Conservation (phyloP, 92 coral and sea anemone species). For the Phymanthus crucifer region DNA sequence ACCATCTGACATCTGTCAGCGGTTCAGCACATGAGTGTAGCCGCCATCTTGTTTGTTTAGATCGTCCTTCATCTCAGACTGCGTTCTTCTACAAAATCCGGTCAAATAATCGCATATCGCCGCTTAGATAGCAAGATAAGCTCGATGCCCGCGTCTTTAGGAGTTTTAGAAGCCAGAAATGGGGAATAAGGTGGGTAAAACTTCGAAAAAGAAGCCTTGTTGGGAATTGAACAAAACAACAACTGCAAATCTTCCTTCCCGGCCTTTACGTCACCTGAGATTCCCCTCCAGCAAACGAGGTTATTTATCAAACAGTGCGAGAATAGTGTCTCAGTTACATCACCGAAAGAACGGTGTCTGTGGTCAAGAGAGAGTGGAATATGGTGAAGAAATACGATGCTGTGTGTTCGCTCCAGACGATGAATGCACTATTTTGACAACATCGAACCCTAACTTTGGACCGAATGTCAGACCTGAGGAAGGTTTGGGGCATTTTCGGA, state of each 20-base stretch:
- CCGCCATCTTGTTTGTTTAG: conserved; percentile 53
- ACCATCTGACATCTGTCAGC: conserved; percentile 34
- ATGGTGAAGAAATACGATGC: conserved; percentile 70
- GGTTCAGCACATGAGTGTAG: conserved; percentile 27
- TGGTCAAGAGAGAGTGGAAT: conserved; percentile 35
- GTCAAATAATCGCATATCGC: conserved; percentile 17
- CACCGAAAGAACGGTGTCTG: conserved; percentile 34
- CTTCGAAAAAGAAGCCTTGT: conserved; percentile 50
- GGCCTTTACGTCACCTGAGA: conserved; percentile 70
- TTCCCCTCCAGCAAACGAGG: conserved; percentile 39
- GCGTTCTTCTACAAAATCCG: conserved; percentile 9
- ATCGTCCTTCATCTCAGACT: conserved; percentile 2
- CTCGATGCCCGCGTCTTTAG: background rate
- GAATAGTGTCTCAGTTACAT: conserved; percentile 65
- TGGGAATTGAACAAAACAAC: conserved; percentile 59
- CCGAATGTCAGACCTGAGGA: conserved; percentile 59
- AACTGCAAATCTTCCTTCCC: conserved; percentile 54
- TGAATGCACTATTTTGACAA: conserved; percentile 68
- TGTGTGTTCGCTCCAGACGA: conserved; percentile 86
- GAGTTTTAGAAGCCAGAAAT: conserved; percentile 16
- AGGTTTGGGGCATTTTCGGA: conserved; percentile 82
- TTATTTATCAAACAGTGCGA: conserved; percentile 65
- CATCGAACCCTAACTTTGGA: conserved; percentile 61
- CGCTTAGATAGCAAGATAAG: conserved; percentile 3
- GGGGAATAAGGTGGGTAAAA: conserved; percentile 75